Evolutionary conservation across 64 coral and sea anemone species (phyloP), one percentile per base, ranked within the genome.

Genomic region (Montipora sp.): DNA sequence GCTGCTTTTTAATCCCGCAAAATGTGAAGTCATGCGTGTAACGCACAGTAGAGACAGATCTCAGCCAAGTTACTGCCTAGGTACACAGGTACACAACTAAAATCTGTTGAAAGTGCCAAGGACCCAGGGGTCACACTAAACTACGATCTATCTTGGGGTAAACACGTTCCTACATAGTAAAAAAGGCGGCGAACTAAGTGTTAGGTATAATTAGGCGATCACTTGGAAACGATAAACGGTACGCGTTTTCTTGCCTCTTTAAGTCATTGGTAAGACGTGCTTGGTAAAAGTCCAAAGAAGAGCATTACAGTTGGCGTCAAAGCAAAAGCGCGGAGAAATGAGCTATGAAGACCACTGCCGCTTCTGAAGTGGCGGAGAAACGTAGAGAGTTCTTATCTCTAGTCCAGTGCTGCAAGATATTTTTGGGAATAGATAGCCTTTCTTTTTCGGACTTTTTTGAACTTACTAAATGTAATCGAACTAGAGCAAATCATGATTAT

Each of bases 281-380:
- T 75, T 75, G 72, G 72, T 43, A 75, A 9, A 21, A 75, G 23
- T 75, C 22, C 72, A 75, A 75, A 75, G 72, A 75, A 43, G 72
- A 75, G 72, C 27, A 19, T 75, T 1, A 75, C n/a, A 24, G 72
- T 57, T 57, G 53, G 53, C 53, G 53, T 57, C 11, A 57, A 57
- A 57, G 53, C 53, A 57, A 57, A 36, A 57, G 53, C 53, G 53
- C 53, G 53, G 53, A 57, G 36, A 57, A 57, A 57, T 11, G 53
- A 57, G 53, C 53, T 57, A 57, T 11, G 53, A 57, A 57, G 53
- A 57, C 53, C 53, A 11, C 53, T 57, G 53, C 53, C 2, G 53
- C 53, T 57, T 57, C 6, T 57, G 53, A 57, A 57, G 53, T 57
- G 53, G 53, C 10, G 53, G 53, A 57, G 53, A 57, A 57, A 57